A percentile compares a stretch with the other conserved stretches of the same genome.
These are phyloP conservation scores for Drosophila prolongata DNA, from an alignment of 2,888 invertebrate genomes.

Conservation along the genomic window DNA sequence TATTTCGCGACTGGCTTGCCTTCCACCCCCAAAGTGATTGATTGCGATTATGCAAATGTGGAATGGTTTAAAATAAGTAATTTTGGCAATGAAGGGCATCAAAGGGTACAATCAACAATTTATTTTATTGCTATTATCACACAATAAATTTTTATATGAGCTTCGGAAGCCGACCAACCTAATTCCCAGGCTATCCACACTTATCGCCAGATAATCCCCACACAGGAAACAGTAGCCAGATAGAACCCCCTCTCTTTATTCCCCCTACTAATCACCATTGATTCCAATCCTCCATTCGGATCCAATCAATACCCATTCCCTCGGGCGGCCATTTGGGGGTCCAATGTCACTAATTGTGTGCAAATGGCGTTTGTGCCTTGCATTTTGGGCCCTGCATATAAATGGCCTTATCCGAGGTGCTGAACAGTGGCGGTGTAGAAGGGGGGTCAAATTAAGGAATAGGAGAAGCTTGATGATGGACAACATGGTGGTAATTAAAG, in stretches of 20 bases:
- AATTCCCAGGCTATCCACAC: constrained; percentile 8
- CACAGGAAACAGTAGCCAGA: constrained; percentile 25
- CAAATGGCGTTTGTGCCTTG: constrained; percentile 80
- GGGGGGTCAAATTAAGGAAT: background rate
- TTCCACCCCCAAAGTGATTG: constrained; percentile 66
- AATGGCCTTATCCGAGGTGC: constrained; percentile 51
- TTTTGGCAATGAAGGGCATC: constrained; percentile 5
- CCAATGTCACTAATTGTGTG: constrained; percentile 83
- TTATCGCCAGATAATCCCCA: constrained; percentile 29
- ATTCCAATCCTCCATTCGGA: background rate
- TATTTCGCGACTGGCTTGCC: background rate
- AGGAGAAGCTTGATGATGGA: background rate
- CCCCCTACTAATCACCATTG: constrained; percentile 5
- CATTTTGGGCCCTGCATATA: constrained; percentile 72
- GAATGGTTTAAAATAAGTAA: constrained; percentile 4
- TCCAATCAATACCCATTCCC: constrained; percentile 35
- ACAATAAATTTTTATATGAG: constrained; percentile 71
- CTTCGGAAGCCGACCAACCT: constrained; percentile 47
- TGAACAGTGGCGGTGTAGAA: constrained; percentile 31
- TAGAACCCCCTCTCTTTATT: background rate
- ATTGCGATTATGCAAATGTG: constrained; percentile 78
- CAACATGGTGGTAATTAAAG: background rate
- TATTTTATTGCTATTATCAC: constrained; percentile 59
- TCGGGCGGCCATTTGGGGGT: constrained; percentile 70
- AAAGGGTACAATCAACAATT: constrained; percentile 34